Evolutionary conservation across 2,888 invertebrate genomes (phyloP), one percentile per base, ranked within the genome.

Genomic region (Lochmaea crataegi): DNA sequence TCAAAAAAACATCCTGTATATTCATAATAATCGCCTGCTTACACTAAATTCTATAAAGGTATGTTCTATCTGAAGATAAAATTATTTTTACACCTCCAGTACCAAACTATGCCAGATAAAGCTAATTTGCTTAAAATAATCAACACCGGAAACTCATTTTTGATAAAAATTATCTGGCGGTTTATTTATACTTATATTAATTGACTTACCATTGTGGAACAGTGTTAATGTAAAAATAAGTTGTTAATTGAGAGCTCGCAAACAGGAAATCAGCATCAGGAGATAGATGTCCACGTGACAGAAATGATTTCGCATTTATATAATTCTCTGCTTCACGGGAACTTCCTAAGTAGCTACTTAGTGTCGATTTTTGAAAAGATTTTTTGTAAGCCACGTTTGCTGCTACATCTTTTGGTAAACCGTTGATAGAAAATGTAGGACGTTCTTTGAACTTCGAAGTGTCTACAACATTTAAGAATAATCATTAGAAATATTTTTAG

Each of bases 191-290:
- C n/a, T 2, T 53, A 53, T 53, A 53, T 5, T 11, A 11, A 11
- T 38, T 41, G 10, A 79, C 79, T 80, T 88, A 88, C 88, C 88
- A 90, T 79, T 89, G 88, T 0, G 89, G 89, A 14, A 85, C 86
- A 1, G 83, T 85, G 77, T 90, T 90, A 42, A 88, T 82, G 81
- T 88, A 90, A 79, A 86, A 90, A 79, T 88, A 90, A 2, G 89
- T 89, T 1, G 87, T 83, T 70, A 85, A 85, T 78, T 89, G 88
- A 76, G 87, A 86, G 67, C 87, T 84, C 7, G 85, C 84, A 74
- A 87, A 86, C 57, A 89, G 80, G 80, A 89, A 89, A 83, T 90
- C 90, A 4, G 87, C 89, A 81, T 88, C 88, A 9, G 90, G 89
- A 4, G 89, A 83, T 64, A 90, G 82, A 79, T 90, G 90, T 4